Conservation (phyloP, 2,797 vertebrate species). For the Melanotaenia pygmaea region DNA sequence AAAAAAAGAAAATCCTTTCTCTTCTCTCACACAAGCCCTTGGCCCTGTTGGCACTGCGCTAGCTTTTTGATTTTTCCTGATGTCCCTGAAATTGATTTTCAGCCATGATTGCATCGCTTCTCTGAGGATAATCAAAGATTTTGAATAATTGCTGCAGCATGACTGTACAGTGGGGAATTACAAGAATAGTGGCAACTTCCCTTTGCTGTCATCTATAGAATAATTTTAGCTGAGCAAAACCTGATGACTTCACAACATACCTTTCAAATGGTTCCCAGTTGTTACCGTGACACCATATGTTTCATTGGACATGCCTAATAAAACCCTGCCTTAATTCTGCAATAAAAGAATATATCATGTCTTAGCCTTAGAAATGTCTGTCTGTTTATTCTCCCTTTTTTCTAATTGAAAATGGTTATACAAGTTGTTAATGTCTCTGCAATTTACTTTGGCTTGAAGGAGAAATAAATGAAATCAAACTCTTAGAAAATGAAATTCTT, state of each 20-base stretch:
- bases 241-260: constrained; percentile 79
- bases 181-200: constrained; percentile 70
- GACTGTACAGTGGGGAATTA: constrained; percentile 73
- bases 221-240: constrained; percentile 63
- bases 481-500: constrained; percentile 18
- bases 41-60: constrained; percentile 77
- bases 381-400: neutral
- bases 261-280: constrained; percentile 79
- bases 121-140: constrained; percentile 83
- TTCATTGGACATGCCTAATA: constrained; percentile 55
- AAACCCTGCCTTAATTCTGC: constrained; percentile 40
- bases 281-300: constrained; percentile 62
- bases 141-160: constrained; percentile 81
- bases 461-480: neutral
- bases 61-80: constrained; percentile 80
- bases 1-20: constrained; percentile 56
- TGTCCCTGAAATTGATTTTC: constrained; percentile 86
- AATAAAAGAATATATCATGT: constrained; percentile 44
- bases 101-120: constrained; percentile 80
- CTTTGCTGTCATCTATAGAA: constrained; percentile 62
- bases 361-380: constrained; percentile 24
- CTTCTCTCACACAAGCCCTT: constrained; percentile 73
- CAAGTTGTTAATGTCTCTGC: constrained; percentile 18
- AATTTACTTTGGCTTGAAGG: constrained; percentile 4
- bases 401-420: constrained; percentile 29